Percentiles rank a stretch among this genome's conserved stretches.
phyloP scores from a whole-genome alignment of 2,113 vertebrate genomes.

The Meriones unguiculatus region DNA sequence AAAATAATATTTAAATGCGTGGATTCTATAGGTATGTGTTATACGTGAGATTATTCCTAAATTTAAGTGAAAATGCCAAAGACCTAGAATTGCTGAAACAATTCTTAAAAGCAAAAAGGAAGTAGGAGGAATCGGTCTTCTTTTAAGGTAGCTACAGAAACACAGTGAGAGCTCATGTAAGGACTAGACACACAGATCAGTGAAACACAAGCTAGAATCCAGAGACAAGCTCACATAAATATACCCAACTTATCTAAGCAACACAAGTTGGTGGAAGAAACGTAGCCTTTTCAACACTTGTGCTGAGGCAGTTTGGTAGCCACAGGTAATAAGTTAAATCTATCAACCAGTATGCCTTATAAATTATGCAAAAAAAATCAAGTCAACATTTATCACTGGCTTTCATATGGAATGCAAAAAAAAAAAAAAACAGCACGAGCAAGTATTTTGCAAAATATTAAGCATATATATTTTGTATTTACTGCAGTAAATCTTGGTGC shows the following conservation, averaged over 20 bases:
- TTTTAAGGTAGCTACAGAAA: not conserved
- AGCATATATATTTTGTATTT: constrained; percentile 99
- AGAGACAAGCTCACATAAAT: not conserved
- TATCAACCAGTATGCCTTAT: not conserved
- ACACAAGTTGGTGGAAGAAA: not conserved
- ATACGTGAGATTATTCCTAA: not conserved
- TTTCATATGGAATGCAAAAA: constrained; percentile 9
- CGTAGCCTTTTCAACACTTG: not conserved
- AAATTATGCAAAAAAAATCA: not conserved
- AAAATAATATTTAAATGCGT: not conserved
- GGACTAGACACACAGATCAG: not conserved
- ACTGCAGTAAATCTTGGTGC: constrained; percentile 99
- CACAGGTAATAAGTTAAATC: not conserved
- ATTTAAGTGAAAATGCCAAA: constrained; percentile 1
- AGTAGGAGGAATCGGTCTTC: not conserved
- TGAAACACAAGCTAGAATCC: not conserved
- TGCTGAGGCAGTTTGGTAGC: not conserved
- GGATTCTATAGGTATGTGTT: not conserved
- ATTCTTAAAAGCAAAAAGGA: constrained; percentile 7
- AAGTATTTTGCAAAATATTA: constrained; percentile 99
- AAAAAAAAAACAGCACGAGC: constrained; percentile 95
- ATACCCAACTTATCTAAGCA: not conserved
- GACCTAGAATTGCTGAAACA: not conserved
- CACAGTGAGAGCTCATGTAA: not conserved
- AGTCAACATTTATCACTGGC: not conserved